Conservation (phyloP, 2,797 vertebrate species). For the Ptychadena robeensis region DNA sequence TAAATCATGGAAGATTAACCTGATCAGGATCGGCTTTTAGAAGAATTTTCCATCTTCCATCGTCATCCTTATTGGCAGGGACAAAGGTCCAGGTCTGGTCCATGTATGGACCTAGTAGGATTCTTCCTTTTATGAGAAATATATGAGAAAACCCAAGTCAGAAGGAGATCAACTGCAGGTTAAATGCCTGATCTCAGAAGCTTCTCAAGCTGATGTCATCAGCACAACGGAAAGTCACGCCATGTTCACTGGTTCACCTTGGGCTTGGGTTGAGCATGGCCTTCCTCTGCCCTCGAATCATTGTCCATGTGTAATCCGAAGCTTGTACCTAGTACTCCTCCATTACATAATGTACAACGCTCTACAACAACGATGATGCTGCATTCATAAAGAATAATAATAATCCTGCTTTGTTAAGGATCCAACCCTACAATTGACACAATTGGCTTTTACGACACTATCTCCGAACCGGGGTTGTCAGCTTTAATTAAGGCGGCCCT, state of each 20-base stretch:
- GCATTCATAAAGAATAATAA: not conserved
- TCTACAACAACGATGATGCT: not conserved
- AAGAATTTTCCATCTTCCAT: too few species aligned
- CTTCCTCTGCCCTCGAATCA: not conserved
- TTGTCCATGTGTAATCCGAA: not conserved
- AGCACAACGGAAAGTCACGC: too few species aligned
- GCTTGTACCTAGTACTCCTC: not conserved
- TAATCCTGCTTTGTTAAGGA: not conserved
- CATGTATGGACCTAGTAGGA: too few species aligned
- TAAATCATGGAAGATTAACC: too few species aligned
- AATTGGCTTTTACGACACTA: not conserved
- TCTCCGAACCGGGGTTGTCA: slow-evolving; percentile 17
- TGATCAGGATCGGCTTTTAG: too few species aligned
- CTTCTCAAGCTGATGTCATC: too few species aligned
- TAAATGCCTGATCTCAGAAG: too few species aligned
- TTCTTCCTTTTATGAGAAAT: too few species aligned
- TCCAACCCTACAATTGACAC: not conserved
- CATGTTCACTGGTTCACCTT: not conserved
- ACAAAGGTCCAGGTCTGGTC: too few species aligned
- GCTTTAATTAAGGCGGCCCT: not conserved
- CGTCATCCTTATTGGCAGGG: too few species aligned
- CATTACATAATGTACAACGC: not conserved
- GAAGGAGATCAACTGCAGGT: too few species aligned
- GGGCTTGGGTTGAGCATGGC: not conserved
- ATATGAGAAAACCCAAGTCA: too few species aligned